These are phyloP conservation scores for Stenoptilia bipunctidactyla DNA, from an alignment of 2,888 invertebrate species.

Conservation along the genomic window DNA sequence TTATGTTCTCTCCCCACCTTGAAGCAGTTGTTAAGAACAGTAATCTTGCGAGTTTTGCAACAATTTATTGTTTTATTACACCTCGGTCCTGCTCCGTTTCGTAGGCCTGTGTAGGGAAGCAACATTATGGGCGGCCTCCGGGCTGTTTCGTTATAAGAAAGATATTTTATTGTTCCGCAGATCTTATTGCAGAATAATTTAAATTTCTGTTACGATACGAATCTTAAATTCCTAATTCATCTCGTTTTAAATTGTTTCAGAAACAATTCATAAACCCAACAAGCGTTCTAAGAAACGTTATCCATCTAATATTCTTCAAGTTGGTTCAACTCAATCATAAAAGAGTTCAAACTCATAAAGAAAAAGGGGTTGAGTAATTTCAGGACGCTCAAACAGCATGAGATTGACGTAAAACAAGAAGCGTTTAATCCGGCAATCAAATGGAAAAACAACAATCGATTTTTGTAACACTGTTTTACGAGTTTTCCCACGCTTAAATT, in stretches of 20 bases:
- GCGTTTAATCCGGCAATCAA: slow-evolving; percentile 54
- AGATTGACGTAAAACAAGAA: slow-evolving; percentile 4
- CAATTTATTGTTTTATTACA: slow-evolving; percentile 48
- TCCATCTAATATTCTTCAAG: too few relatives aligned
- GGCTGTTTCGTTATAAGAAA: slow-evolving; percentile 41
- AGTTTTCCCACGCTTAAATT: slow-evolving; percentile 22
- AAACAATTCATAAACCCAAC: too few relatives aligned
- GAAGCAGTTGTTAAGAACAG: slow-evolving; percentile 25
- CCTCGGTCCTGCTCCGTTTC: slow-evolving; percentile 19
- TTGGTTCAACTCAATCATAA: too few relatives aligned
- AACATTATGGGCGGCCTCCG: slow-evolving; percentile 34
- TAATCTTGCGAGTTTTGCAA: slow-evolving; percentile 36
- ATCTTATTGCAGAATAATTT: slow-evolving; percentile 37
- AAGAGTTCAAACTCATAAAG: too few relatives aligned
- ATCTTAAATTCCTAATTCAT: slow-evolving; percentile 9
- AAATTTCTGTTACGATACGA: slow-evolving; percentile 35
- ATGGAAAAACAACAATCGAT: slow-evolving; percentile 50
- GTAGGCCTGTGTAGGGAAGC: slow-evolving; percentile 32
- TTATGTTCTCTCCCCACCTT: slow-evolving; percentile 20
- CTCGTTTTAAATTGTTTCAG: too few relatives aligned
- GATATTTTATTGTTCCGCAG: slow-evolving; percentile 44
- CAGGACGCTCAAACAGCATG: slow-evolving; percentile 12
- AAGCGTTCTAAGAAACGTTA: too few relatives aligned
- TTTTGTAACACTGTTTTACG: slow-evolving; percentile 47
- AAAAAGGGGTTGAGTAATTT: too few relatives aligned